Evolutionary conservation across 2,888 invertebrate genomes (phyloP), one percentile per base, ranked within the genome.

Genomic region (Siphlonurus alternatus): DNA sequence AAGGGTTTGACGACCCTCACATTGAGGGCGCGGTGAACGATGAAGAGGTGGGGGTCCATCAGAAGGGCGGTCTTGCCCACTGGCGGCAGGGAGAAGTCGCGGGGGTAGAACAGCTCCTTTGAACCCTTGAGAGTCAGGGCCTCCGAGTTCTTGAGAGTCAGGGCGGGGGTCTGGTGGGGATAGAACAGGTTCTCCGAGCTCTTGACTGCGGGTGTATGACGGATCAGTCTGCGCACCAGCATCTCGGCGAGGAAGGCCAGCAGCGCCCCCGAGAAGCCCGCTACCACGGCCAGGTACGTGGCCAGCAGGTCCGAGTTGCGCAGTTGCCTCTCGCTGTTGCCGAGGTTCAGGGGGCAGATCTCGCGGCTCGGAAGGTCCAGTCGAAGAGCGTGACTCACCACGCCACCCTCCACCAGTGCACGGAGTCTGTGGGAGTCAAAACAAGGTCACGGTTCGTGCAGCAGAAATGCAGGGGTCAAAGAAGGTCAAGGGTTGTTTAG

Each of bases 331-430:
- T 92, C 92, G 54, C 85, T 88, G 65, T 87, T 88, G 68, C 87
- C 88, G 68, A 92, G 76, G 74, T 92, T 84, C 63, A 89, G 79
- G 0, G 92, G 91, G 69, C 93, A 93, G 60, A 91, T 88, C 72
- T 84, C 83, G 0, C 88, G 86, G 68, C 83, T 81, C 0, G 92
- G 90, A 68, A 90, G 73, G 67, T 84, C 80, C 66, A 78, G 76
- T 1, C 77, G 77, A 62, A 85, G 78, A 62, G 86, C 79, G 70
- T 83, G 85, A 67, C 84, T 81, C 7, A 91, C 80, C 64, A 92
- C 84, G 1, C 92, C 92, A 0, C 86, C 81, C 76, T 91, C 88
- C 1, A 88, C 82, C 62, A 91, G 74, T 67, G 81, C 79, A 59
- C 81, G 77, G 15, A 90, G 75, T 64, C 90, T 90, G n/a, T n/a